phyloP scores from a whole-genome alignment of 2,888 invertebrate species.

The Vesta saturnalis region DNA sequence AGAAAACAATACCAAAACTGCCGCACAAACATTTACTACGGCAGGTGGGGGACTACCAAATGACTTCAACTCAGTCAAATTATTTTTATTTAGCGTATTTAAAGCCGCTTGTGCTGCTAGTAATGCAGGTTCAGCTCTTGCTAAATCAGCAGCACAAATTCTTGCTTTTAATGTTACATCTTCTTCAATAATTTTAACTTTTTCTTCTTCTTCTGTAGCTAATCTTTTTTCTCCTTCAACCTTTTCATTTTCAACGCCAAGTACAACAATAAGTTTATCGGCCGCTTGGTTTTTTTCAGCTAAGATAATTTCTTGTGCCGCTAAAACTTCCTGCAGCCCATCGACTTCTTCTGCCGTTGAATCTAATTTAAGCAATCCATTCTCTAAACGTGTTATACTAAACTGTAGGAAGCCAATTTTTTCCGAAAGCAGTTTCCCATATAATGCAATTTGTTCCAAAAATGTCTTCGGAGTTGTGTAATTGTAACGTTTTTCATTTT shows the following conservation, averaged over 20 bases:
- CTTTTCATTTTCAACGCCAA: constrained; percentile 90
- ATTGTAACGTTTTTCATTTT: constrained; percentile 90
- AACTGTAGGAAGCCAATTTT: constrained; percentile 76
- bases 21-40: constrained; percentile 86
- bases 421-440: constrained; percentile 74
- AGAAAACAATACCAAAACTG: constrained; percentile 86
- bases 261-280: constrained; percentile 85
- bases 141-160: constrained; percentile 89
- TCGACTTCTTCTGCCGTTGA: constrained; percentile 88
- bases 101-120: constrained; percentile 90
- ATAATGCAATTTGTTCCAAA: constrained; percentile 90
- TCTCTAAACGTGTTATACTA: constrained; percentile 83
- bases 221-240: constrained; percentile 87
- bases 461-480: constrained; percentile 98
- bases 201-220: constrained; percentile 86
- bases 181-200: constrained; percentile 89
- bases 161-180: constrained; percentile 86
- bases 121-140: constrained; percentile 91
- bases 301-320: constrained; percentile 72
- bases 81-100: constrained; percentile 92
- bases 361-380: constrained; percentile 87
- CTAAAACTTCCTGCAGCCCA: constrained; percentile 79
- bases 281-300: constrained; percentile 91
- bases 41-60: constrained; percentile 92
- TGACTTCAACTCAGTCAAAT: constrained; percentile 93